Evolutionary conservation across 1,140 invertebrate species (phyloP), one percentile per base, ranked within the genome.

Genomic region (Lasioglossum albipes): DNA sequence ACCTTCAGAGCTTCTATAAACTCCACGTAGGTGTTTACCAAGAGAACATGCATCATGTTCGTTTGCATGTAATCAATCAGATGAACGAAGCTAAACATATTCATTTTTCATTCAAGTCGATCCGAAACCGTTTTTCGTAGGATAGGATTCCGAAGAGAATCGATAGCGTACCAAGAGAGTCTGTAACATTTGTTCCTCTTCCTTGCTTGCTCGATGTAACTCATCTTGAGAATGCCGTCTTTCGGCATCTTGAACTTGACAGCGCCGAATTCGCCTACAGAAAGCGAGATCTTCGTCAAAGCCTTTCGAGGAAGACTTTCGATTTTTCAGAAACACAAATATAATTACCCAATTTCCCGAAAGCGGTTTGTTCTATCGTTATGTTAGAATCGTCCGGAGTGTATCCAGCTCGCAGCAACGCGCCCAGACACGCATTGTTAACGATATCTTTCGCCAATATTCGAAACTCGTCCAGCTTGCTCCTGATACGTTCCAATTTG

Each of bases 181-280:
- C 95, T 93, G 85, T 95, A 94, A 90, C 97, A 97, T 86, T 96
- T 96, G 72, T 95, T 94, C 79, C 96, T 94, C 88, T 98, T 98
- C 78, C 96, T 95, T 0, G 96, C 96, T 85, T 97, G 96, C 85
- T 97, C 96, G 49, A 96, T 97, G 87, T 97, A 98, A 36, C 96
- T 96, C 94, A 97, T 96, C 87, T 95, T 96, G 83, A 88, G 93
- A 89, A 86, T 91, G 87, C 91, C 93, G 88, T 91, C 88, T 54
- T 88, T 89, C n/a, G 82, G 89, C 75, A 89, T 87, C 84, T 83
- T 87, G 36, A 92, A 83, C 75, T 90, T 90, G 9, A 84, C 93
- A 85, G 88, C 87, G 49, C 71, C 42, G 18, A 76, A 80, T 27
- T 65, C 42, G 36, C 64, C 69, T 83, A 41, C 54, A 4, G 64